Evolutionary conservation across 1,140 invertebrate genomes (phyloP).

Genomic region (Cephus cinctus): DNA sequence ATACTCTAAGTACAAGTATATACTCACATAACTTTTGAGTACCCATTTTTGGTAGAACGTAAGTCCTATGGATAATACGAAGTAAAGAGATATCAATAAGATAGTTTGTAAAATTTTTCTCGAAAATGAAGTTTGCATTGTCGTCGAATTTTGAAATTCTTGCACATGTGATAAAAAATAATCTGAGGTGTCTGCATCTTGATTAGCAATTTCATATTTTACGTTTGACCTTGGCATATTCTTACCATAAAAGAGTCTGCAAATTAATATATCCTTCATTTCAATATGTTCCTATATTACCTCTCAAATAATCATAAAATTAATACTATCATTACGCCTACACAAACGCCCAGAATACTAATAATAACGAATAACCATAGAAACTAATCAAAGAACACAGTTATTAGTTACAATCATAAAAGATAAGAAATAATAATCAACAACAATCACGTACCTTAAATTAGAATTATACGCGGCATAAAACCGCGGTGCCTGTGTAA

Average conservation of each 20-base stretch:
- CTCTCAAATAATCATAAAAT: too few relatives aligned
- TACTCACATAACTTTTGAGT: conserved; percentile 69
- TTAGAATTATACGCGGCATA: neutral
- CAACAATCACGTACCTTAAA: neutral
- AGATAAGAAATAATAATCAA: neutral
- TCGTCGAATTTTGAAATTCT: conserved; percentile 37
- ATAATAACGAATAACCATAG: too few relatives aligned
- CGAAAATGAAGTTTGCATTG: conserved; percentile 37
- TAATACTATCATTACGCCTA: too few relatives aligned
- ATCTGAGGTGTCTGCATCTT: conserved; percentile 44
- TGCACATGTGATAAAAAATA: conserved; percentile 41
- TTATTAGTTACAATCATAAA: neutral
- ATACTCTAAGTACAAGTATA: conserved; percentile 8
- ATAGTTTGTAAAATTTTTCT: conserved; percentile 47
- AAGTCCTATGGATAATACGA: conserved; percentile 87
- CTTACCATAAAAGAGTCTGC: conserved; percentile 17
- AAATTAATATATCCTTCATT: conserved; percentile 8
- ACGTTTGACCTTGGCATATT: conserved; percentile 51
- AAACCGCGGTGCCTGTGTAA: conserved; percentile 9
- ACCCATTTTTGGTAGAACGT: conserved; percentile 96
- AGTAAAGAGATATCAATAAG: conserved; percentile 76
- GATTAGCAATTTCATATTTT: conserved; percentile 50
- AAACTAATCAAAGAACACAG: too few relatives aligned
- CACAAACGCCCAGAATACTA: too few relatives aligned
- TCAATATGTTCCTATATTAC: too few relatives aligned